Conservation (phyloP, 2,888 invertebrate genomes). For the Malacosoma neustria region DNA sequence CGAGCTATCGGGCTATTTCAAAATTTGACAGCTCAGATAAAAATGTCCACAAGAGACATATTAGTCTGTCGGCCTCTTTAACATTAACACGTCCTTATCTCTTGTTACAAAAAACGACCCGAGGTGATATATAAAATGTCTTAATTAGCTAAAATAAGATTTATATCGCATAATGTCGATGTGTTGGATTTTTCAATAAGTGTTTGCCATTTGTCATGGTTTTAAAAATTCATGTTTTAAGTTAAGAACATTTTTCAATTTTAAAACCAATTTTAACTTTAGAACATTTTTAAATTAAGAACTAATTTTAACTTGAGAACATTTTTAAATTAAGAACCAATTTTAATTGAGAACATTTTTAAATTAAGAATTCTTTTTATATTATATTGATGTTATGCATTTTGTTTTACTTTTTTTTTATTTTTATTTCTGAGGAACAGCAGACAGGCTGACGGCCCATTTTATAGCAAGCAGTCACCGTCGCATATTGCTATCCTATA, state of each 20-base stretch:
- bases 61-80: constrained; percentile 23
- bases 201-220: background rate
- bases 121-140: constrained; percentile 28
- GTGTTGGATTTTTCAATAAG: background rate
- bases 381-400: no score
- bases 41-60: constrained; percentile 21
- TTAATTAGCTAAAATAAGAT: constrained; percentile 47
- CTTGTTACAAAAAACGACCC: constrained; percentile 23
- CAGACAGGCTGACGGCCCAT: no score
- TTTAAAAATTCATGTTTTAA: background rate
- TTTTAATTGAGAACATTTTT: no score
- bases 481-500: no score
- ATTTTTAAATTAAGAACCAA: no score
- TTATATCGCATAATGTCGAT: constrained; percentile 11
- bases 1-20: constrained; percentile 43
- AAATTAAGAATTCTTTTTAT: no score
- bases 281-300: no score
- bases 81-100: constrained; percentile 25
- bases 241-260: background rate
- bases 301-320: no score
- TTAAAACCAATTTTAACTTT: no score
- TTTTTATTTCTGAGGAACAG: no score
- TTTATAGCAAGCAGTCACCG: no score
- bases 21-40: constrained; percentile 52
- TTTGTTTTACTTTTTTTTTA: background rate